A percentile compares a stretch with the other conserved stretches of the same genome.
phyloP scores from a whole-genome alignment of 1,140 invertebrate genomes.

The Listronotus oregonensis region DNA sequence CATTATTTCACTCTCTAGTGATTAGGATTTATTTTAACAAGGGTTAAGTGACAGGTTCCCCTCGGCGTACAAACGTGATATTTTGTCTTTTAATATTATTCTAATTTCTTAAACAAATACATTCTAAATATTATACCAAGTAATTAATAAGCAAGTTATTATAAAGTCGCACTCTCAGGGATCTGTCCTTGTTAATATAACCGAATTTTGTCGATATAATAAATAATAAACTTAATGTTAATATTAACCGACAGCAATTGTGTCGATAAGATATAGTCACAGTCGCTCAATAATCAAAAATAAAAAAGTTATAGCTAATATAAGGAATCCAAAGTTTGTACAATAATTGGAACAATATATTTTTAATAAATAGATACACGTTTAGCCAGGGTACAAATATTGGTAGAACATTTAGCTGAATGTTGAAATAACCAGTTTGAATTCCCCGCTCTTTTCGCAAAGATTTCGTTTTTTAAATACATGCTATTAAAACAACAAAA shows the following conservation, averaged over 20 bases:
- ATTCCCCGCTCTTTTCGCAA: too few relatives aligned
- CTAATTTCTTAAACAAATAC: slow-evolving; percentile 2
- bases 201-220: slow-evolving; percentile 12
- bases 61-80: slow-evolving; percentile 23
- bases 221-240: slow-evolving; percentile 1
- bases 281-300: slow-evolving; percentile 27
- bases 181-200: slow-evolving; percentile 20
- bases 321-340: slow-evolving; percentile 31
- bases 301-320: slow-evolving; percentile 3
- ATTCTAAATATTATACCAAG: slow-evolving; percentile 13
- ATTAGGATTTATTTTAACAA: slow-evolving; percentile 9
- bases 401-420: too few relatives aligned
- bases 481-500: too few relatives aligned
- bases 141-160: slow-evolving; percentile 15
- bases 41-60: slow-evolving; percentile 27
- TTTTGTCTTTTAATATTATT: slow-evolving; percentile 10
- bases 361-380: slow-evolving; percentile 22
- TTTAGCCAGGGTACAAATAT: background rate
- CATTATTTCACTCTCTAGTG: slow-evolving; percentile 10
- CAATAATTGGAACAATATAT: slow-evolving; percentile 33
- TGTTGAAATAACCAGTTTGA: too few relatives aligned
- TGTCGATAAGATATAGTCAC: background rate
- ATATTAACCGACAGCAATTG: background rate
- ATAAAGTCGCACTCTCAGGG: slow-evolving; percentile 27
- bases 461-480: too few relatives aligned